Base-by-base conservation (phyloP, 2,797 vertebrate species). In the Centroberyx gerrardi region DNA sequence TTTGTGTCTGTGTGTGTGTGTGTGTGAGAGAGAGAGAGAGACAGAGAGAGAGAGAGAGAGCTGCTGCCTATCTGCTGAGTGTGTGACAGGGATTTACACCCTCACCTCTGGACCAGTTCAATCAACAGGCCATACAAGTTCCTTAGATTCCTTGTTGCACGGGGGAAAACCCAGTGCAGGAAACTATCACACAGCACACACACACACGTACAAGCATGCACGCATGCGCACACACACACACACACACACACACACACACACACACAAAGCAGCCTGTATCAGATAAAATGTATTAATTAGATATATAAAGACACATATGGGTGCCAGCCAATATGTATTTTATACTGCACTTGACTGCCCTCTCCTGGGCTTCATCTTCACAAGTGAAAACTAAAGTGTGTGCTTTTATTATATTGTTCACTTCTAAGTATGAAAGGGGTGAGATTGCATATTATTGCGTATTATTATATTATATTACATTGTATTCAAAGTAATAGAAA, bases 291-390 rank as follows among this genome's bases (percentile, higher is more conserved):
- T 51, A 52, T 49, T 51, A 67, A 66, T 8, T 40, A 15, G 17
- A 61, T 38, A 64, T 77, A 27, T 68, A 4, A 48, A 62, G 42
- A 58, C 12, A 75, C 49, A 52, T 13, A 51, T 6, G 28, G 42
- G 27, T 79, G 61, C 7, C 29, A 75, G 64, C 1, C 28, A 29
- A 14, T 44, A 54, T 72, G 27, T 56, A 71, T 78, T 77, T 83
- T 69, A 46, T 31, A 81, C 70, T 90, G 67, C 74, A 84, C 80
- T 76, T 87, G 84, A 85, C 87, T 92, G 90, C 87, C 91, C 88
- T 87, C 90, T 91, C 68, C 87, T 94, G 91, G 88, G 58, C 38
- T 61, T 2, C 8, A 54, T 61, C 4, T 0, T 12, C 27, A 62
- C 4, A 18, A 62, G 14, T 7, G 1, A 67, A 28, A 59, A 56